These are phyloP conservation scores for Lytechinus variegatus DNA, from an alignment of 35 echinoderm and acorn worm genomes.

Conservation along the genomic window DNA sequence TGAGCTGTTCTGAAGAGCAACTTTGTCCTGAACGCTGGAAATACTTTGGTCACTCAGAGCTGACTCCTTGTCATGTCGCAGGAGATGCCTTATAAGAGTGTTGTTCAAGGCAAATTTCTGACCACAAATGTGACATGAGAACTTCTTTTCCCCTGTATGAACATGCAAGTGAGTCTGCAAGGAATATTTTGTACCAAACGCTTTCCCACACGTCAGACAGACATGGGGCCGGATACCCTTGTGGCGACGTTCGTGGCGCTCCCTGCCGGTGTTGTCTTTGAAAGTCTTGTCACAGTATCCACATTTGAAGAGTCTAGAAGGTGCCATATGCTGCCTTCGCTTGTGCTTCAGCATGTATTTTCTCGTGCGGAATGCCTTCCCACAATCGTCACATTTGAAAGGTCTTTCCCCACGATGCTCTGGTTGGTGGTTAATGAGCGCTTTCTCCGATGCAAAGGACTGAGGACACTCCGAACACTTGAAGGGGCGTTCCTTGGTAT, in stretches of 20 bases:
- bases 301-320: background rate
- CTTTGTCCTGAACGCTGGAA: background rate
- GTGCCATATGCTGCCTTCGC: background rate
- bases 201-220: slow-evolving; percentile 30
- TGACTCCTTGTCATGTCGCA: background rate
- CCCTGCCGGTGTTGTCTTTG: background rate
- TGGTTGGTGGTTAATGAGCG: slow-evolving; percentile 29
- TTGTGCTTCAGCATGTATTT: slow-evolving; percentile 37
- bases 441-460: slow-evolving; percentile 39
- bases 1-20: background rate
- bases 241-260: slow-evolving; percentile 34
- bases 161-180: slow-evolving; percentile 35
- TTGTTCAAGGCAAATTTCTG: slow-evolving; percentile 42
- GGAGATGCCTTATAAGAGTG: background rate
- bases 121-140: background rate
- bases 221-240: slow-evolving; percentile 47
- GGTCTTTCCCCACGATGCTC: background rate
- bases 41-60: background rate
- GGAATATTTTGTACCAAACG: background rate
- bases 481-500: slow-evolving; percentile 30
- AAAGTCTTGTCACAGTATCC: slow-evolving; percentile 38
- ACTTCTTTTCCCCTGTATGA: slow-evolving; percentile 32
- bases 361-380: slow-evolving; percentile 19
- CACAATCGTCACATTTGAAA: slow-evolving; percentile 31
- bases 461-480: slow-evolving; percentile 34